Percentiles rank a stretch among this genome's conserved stretches.
These are phyloP conservation scores for Prietella phreatophila DNA, from an alignment of 2,113 vertebrate species.

Conservation along the genomic window DNA sequence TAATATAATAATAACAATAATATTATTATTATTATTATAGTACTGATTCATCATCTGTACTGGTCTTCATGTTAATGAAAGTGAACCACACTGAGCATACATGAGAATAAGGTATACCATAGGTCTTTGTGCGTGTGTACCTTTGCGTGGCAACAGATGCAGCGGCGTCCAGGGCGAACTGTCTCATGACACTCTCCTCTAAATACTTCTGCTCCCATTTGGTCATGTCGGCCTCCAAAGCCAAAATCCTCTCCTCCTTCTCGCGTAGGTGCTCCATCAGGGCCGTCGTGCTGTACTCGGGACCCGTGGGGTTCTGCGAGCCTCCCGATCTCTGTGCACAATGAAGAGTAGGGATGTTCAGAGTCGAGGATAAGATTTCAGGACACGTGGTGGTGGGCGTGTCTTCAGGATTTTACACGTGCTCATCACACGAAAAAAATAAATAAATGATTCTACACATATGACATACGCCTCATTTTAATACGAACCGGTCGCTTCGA, in stretches of 20 bases:
- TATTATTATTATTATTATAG: background rate
- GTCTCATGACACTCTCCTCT: slow-evolving; percentile 98
- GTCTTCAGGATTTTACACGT: background rate
- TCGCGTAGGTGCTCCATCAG: slow-evolving; percentile 97
- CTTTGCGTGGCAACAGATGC: slow-evolving; percentile 85
- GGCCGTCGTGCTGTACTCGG: slow-evolving; percentile 83
- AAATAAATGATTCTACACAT: background rate
- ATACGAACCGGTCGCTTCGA: background rate
- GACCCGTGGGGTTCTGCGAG: slow-evolving; percentile 70
- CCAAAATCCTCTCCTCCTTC: slow-evolving; percentile 94
- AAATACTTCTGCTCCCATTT: slow-evolving; percentile 99
- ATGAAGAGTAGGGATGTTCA: background rate
- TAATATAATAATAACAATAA: too few relatives aligned
- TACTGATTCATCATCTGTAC: background rate
- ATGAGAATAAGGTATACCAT: background rate
- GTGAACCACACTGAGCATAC: background rate
- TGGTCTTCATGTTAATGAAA: background rate
- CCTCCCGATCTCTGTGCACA: slow-evolving; percentile 83
- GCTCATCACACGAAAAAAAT: background rate
- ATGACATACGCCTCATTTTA: background rate
- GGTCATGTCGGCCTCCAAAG: slow-evolving; percentile 98
- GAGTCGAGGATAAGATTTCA: background rate
- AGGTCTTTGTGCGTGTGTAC: slow-evolving; percentile 21
- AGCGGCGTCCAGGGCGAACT: slow-evolving; percentile 94
- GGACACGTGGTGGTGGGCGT: background rate